Evolutionary conservation across 2,797 vertebrate genomes (phyloP).

Genomic region (Margarornis squamiger): DNA sequence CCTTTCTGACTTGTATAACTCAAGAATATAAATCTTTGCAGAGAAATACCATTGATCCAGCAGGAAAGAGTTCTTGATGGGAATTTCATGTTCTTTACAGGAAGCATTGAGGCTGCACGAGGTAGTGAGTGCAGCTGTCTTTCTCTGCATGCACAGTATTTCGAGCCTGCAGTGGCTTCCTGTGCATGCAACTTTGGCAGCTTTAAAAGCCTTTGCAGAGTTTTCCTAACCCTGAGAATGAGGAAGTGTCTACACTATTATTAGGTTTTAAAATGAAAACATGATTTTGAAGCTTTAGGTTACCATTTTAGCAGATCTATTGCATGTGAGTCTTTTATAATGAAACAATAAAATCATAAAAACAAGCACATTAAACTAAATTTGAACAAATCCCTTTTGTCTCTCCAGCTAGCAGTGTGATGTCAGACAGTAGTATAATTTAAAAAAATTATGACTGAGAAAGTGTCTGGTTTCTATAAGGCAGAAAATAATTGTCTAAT

Average conservation of each 20-base stretch:
- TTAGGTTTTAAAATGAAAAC: background rate
- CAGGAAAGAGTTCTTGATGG: background rate
- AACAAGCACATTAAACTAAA: background rate
- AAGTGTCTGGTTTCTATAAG: background rate
- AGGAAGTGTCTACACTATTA: background rate
- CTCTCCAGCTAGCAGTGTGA: background rate
- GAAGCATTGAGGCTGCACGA: background rate
- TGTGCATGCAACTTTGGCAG: background rate
- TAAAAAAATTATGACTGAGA: background rate
- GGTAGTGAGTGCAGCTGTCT: background rate
- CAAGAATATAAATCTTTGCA: background rate
- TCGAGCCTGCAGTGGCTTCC: background rate
- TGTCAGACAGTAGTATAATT: background rate
- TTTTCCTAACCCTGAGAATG: background rate
- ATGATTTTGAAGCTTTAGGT: background rate
- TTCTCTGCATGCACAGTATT: background rate
- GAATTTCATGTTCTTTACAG: background rate
- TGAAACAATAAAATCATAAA: background rate
- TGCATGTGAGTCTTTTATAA: background rate
- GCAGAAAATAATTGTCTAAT: background rate
- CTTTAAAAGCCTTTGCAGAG: background rate
- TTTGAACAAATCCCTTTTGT: background rate
- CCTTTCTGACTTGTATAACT: background rate
- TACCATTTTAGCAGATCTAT: background rate
- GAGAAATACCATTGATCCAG: background rate